phyloP scores from a whole-genome alignment of 2,113 vertebrate genomes.

The Poecile atricapillus region DNA sequence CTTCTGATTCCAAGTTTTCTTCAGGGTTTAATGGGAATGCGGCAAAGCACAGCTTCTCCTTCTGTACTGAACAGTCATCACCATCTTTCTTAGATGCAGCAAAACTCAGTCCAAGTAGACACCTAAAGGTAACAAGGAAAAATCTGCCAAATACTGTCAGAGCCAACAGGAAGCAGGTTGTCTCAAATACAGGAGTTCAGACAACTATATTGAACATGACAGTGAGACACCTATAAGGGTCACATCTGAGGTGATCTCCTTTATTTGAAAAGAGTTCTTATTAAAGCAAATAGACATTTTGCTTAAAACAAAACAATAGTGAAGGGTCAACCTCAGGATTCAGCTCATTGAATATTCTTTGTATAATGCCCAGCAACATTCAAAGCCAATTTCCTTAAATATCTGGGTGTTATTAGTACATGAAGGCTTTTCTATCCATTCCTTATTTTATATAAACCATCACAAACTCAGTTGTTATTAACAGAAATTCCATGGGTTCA shows the following conservation, averaged over 20 bases:
- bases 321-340: neutral
- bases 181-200: constrained; percentile 1
- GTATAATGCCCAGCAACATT: neutral
- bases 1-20: constrained; percentile 13
- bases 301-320: neutral
- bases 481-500: neutral
- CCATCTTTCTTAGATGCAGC: neutral
- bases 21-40: constrained; percentile 1
- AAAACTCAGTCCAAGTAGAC: neutral
- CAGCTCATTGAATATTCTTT: neutral
- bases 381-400: neutral
- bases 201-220: neutral
- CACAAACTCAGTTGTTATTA: neutral
- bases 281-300: neutral
- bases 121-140: neutral
- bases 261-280: neutral
- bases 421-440: neutral
- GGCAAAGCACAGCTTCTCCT: neutral
- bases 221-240: neutral
- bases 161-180: neutral
- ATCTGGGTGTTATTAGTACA: neutral
- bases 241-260: neutral
- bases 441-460: neutral
- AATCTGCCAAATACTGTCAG: neutral
- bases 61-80: neutral